Evolutionary conservation across 2,113 vertebrate species (phyloP).

Genomic region (Scartelaos histophorus): DNA sequence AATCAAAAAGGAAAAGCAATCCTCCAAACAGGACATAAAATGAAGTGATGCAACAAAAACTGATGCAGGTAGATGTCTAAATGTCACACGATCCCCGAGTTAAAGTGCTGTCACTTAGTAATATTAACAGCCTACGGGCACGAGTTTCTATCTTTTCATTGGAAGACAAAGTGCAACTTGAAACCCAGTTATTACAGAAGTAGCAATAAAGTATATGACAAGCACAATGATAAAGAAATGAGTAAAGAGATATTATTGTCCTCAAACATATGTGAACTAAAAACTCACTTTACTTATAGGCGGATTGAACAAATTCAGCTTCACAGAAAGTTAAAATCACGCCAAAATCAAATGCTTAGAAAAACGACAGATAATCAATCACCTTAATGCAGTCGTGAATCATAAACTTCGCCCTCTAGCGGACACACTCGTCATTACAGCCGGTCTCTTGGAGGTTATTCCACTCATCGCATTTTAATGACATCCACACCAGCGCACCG

Average conservation of each 20-base stretch:
- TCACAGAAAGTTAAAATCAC: not conserved
- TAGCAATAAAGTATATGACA: no score
- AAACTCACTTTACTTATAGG: no score
- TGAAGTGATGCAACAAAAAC: no score
- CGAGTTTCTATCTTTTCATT: not conserved
- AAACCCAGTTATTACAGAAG: no score
- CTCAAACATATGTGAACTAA: no score
- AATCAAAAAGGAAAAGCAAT: no score
- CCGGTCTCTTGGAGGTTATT: conserved; percentile 48
- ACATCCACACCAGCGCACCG: conserved; percentile 45
- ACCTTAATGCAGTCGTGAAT: conserved; percentile 6
- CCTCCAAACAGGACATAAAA: no score
- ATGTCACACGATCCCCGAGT: not conserved
- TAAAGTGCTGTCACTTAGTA: no score
- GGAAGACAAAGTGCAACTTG: not conserved
- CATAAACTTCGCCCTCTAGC: conserved; percentile 48
- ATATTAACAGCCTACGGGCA: not conserved
- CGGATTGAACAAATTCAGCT: no score
- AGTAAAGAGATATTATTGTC: no score
- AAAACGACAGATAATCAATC: not conserved
- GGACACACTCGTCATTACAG: conserved; percentile 13
- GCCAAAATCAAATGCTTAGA: not conserved
- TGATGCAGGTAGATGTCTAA: not conserved
- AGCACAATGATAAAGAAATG: no score
- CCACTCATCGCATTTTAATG: conserved; percentile 58